A percentile compares a stretch with the other conserved stretches of the same genome.
These are phyloP conservation scores for Mus minutoides DNA, from an alignment of 2,797 vertebrate genomes.

Conservation along the genomic window DNA sequence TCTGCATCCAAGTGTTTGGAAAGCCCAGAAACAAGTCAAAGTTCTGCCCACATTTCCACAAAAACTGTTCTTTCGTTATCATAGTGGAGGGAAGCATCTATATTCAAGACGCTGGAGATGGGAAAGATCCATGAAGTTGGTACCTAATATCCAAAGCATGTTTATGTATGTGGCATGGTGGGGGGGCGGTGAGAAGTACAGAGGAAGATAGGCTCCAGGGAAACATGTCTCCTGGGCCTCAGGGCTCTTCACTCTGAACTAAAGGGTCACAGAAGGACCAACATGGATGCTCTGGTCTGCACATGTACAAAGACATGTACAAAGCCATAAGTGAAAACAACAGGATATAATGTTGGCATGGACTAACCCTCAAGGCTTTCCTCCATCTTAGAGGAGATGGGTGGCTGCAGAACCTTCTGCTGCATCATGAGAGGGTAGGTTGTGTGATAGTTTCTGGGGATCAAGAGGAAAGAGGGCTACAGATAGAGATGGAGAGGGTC, in stretches of 20 bases:
- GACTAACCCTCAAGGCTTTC: background rate
- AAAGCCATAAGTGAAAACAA: background rate
- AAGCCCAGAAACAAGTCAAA: background rate
- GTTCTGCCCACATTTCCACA: background rate
- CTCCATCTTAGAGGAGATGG: fast-evolving
- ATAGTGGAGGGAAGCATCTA: background rate
- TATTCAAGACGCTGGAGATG: background rate
- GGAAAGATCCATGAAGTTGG: background rate
- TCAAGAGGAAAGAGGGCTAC: background rate
- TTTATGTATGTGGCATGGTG: background rate
- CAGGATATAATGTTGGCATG: background rate
- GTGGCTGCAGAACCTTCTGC: background rate
- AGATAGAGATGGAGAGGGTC: fast-evolving
- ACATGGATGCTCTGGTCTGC: background rate
- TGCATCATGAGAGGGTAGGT: background rate
- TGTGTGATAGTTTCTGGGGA: fast-evolving
- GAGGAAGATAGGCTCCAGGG: background rate
- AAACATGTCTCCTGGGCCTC: background rate
- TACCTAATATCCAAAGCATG: background rate
- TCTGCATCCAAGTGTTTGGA: background rate
- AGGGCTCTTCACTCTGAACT: background rate
- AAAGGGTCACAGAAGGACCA: background rate
- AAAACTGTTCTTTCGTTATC: background rate
- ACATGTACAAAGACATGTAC: background rate
- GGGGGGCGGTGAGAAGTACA: background rate